Evolutionary conservation across 2,797 vertebrate genomes (phyloP), one percentile per base, ranked within the genome.

Genomic region (Martes flavigula): DNA sequence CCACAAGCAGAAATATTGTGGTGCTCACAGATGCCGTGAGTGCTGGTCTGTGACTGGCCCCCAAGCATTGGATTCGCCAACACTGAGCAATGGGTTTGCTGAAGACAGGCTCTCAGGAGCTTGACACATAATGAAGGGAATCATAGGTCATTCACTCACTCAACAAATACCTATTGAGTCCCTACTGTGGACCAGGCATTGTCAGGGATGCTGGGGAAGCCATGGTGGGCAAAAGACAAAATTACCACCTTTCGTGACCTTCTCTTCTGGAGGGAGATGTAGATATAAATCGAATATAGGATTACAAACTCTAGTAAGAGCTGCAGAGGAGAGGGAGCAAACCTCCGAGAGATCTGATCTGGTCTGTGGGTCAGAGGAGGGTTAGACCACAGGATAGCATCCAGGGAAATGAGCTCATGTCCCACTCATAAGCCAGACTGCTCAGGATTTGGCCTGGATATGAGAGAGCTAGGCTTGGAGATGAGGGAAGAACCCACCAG

Each of bases 251-350:
- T 68, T 7, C 0, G 5, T 35, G 68, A 35, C 25, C 66, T 82
- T 94, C 83, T 87, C 72, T 91, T 64, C 72, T 27, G 8, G 27
- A 92, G 79, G 62, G 54, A 40, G 78, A 15, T 82, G 35, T n/a
- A 93, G 94, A 95, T 89, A 96, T 30, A 88, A 92, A 95, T 94
- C 95, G 83, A 70, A 90, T 95, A 88, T 58, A 96, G 94, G 96
- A 58, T 97, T 96, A 97, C 94, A 72, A 83, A 77, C 87, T 81
- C 72, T 75, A 73, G 89, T 94, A 79, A 94, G 90, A 85, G 43
- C 87, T 82, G 46, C 87, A 87, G 40, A 87, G 20, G 58, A 72
- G 68, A 97, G 62, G 89, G 40, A 92, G 43, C 87, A 95, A 84
- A 91, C 64, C 46, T 0, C n/a, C 30, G 40, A 60, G 91, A 95